These are phyloP conservation scores for Cataglyphis altisquamis DNA, from an alignment of 2,888 invertebrate species.

Conservation along the genomic window DNA sequence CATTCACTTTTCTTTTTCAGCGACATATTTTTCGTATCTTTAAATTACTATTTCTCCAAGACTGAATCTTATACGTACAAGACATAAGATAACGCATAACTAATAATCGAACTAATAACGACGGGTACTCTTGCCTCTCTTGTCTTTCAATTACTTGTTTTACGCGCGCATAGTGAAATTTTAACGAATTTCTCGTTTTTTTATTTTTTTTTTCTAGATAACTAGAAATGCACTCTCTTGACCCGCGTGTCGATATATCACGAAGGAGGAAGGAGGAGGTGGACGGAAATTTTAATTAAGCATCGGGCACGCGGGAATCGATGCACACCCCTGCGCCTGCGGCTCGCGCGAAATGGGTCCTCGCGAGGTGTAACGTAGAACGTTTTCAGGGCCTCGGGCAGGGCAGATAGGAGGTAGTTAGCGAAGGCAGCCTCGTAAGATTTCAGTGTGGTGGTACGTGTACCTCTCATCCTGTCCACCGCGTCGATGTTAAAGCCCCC, in stretches of 20 bases:
- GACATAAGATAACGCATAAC: slow-evolving; percentile 6
- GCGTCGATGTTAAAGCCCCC: slow-evolving; percentile 69
- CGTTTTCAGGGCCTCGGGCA: slow-evolving; percentile 84
- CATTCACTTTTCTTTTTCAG: neutral
- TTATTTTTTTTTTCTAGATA: neutral
- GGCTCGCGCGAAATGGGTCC: slow-evolving; percentile 84
- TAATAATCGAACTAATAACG: neutral
- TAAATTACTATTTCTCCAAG: neutral
- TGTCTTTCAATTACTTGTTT: slow-evolving; percentile 29
- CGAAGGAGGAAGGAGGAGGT: neutral
- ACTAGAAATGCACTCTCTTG: slow-evolving; percentile 11
- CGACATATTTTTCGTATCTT: neutral
- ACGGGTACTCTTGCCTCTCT: neutral
- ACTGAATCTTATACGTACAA: slow-evolving; percentile 8
- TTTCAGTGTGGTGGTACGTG: slow-evolving; percentile 82
- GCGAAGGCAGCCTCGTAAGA: slow-evolving; percentile 83
- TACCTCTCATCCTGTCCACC: slow-evolving; percentile 81
- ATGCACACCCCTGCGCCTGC: slow-evolving; percentile 71
- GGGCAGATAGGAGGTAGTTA: slow-evolving; percentile 84
- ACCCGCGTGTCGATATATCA: neutral
- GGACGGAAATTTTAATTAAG: slow-evolving; percentile 40
- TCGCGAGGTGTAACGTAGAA: slow-evolving; percentile 84
- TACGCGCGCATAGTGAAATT: neutral
- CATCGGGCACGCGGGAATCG: slow-evolving; percentile 59
- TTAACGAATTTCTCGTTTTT: slow-evolving; percentile 18